phyloP scores from a whole-genome alignment of 2,797 vertebrate genomes.

The Molossus molossus region DNA sequence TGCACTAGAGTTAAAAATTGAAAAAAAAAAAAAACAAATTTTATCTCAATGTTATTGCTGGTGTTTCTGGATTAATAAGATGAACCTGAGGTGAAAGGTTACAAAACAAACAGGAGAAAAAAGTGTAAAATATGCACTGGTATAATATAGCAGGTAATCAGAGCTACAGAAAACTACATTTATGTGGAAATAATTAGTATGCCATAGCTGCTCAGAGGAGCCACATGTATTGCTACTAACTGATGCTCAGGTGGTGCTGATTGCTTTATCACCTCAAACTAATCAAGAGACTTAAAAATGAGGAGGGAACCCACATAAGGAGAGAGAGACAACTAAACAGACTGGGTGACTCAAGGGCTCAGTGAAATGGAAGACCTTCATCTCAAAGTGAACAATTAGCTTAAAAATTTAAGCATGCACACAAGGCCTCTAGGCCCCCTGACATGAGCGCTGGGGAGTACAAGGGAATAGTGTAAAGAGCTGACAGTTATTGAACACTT shows the following conservation, averaged over 20 bases:
- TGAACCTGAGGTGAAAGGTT: slow-evolving; percentile 18
- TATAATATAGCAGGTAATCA: slow-evolving; percentile 69
- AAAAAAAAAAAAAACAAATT: slow-evolving; percentile 39
- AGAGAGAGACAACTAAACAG: slow-evolving; percentile 67
- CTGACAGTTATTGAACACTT: neutral
- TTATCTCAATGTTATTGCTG: slow-evolving; percentile 48
- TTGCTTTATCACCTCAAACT: slow-evolving; percentile 75
- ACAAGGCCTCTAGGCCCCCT: neutral
- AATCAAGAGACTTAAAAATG: slow-evolving; percentile 76
- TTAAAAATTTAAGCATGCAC: slow-evolving; percentile 28
- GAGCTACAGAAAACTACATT: slow-evolving; percentile 68
- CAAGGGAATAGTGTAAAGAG: neutral
- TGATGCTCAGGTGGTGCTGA: slow-evolving; percentile 81
- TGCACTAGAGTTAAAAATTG: slow-evolving; percentile 24
- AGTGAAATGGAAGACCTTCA: slow-evolving; percentile 21
- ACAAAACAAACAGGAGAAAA: slow-evolving; percentile 55
- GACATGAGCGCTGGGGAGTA: neutral
- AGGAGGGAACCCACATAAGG: slow-evolving; percentile 23
- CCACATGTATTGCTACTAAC: slow-evolving; percentile 85
- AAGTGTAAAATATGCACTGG: slow-evolving; percentile 34
- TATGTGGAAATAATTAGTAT: slow-evolving; percentile 80
- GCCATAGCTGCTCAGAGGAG: slow-evolving; percentile 77
- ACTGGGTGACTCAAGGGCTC: slow-evolving; percentile 60
- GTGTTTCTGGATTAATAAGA: slow-evolving; percentile 38
- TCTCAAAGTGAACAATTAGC: slow-evolving; percentile 53